Conservation (phyloP, 2,888 invertebrate species). For the Nasonovia ribisnigri region DNA sequence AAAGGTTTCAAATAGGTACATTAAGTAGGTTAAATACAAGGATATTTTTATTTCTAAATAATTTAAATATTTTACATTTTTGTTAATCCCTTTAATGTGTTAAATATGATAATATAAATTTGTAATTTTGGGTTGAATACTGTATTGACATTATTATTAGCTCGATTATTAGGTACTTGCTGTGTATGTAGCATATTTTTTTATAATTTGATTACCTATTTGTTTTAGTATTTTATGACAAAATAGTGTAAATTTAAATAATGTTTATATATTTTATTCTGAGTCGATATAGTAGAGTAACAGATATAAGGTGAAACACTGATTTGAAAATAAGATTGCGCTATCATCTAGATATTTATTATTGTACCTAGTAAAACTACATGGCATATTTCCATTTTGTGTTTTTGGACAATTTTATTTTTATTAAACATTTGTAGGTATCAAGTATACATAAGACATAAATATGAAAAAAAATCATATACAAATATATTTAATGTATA, state of each 20-base stretch:
- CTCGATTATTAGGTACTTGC: background rate
- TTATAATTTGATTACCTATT: background rate
- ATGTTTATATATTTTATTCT: no score
- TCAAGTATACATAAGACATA: background rate
- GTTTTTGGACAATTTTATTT: background rate
- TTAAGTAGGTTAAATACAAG: conserved; percentile 57
- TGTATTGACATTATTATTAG: background rate
- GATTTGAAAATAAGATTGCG: background rate
- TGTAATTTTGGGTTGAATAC: background rate
- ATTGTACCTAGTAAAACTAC: background rate
- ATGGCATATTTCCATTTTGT: background rate
- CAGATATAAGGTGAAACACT: background rate
- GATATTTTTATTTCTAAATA: conserved; percentile 26
- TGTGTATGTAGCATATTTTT: background rate
- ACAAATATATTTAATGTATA: background rate
- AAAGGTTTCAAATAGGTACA: conserved; percentile 35
- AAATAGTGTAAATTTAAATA: background rate
- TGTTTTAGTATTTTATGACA: background rate
- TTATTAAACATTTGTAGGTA: background rate
- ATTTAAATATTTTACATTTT: background rate
- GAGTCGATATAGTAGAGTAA: background rate
- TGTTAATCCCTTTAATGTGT: background rate
- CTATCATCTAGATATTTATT: background rate
- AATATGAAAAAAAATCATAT: background rate
- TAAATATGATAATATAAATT: background rate